Evolutionary conservation across 2,888 invertebrate genomes (phyloP).

Genomic region (Machimus atricapillus): DNA sequence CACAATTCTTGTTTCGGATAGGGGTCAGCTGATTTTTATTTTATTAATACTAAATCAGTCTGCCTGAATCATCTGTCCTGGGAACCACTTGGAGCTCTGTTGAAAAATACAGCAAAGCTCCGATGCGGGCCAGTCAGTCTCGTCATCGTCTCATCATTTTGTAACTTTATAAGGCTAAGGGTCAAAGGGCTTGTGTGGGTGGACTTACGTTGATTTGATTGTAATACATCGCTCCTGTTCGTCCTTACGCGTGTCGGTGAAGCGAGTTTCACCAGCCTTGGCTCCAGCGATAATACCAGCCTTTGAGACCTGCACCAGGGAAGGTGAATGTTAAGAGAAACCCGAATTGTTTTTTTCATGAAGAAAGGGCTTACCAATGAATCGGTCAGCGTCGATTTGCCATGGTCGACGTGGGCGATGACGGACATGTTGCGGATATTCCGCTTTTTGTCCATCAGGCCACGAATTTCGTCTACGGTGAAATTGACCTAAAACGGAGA

Average conservation of each 20-base stretch:
- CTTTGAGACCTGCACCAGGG: constrained; percentile 71
- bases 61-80: constrained; percentile 43
- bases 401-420: constrained; percentile 99
- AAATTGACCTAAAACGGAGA: constrained; percentile 90
- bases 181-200: constrained; percentile 3
- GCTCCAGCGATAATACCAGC: constrained; percentile 99
- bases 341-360: background rate
- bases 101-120: constrained; percentile 46
- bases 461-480: constrained; percentile 99
- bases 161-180: constrained; percentile 7
- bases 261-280: constrained; percentile 98
- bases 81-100: constrained; percentile 6
- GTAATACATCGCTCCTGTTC: constrained; percentile 99
- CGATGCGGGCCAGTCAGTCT: constrained; percentile 47
- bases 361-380: constrained; percentile 76
- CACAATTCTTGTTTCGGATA: background rate
- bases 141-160: constrained; percentile 52
- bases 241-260: constrained; percentile 99
- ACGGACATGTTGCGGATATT: constrained; percentile 99
- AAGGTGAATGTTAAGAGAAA: background rate
- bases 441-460: constrained; percentile 99
- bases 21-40: background rate
- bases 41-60: constrained; percentile 44
- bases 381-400: constrained; percentile 99
- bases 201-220: constrained; percentile 97